phyloP scores from a whole-genome alignment of 2,113 vertebrate species.

The Cinclus cinclus region DNA sequence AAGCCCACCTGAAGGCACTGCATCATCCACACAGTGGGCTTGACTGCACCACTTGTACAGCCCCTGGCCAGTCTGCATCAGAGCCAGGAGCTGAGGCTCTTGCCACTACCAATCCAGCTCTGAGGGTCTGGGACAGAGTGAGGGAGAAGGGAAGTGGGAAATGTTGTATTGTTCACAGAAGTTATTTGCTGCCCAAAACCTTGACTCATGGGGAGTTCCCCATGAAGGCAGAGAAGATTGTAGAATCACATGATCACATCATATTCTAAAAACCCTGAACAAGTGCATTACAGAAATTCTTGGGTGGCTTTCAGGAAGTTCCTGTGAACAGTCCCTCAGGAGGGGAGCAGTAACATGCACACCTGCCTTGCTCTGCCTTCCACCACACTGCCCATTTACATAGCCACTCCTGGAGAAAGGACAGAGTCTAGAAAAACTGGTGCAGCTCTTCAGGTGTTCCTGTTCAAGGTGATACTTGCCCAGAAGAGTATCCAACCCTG shows the following conservation, averaged over 20 bases:
- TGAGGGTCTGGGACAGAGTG: background rate
- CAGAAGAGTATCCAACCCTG: background rate
- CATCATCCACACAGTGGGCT: background rate
- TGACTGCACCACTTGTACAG: background rate
- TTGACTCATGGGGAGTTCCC: background rate
- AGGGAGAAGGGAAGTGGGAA: background rate
- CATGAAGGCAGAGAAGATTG: background rate
- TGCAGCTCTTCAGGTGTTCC: background rate
- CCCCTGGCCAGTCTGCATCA: background rate
- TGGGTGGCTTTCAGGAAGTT: background rate
- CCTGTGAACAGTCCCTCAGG: background rate
- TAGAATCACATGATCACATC: background rate
- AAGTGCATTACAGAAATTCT: background rate
- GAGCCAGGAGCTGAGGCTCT: background rate
- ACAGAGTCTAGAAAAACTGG: background rate
- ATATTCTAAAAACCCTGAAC: background rate
- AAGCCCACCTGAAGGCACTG: background rate
- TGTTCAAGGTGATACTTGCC: background rate
- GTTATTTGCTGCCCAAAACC: background rate
- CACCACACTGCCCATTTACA: background rate
- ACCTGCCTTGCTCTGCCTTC: background rate
- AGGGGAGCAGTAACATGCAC: background rate
- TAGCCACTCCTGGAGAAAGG: background rate
- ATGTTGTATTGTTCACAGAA: background rate
- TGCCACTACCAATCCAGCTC: background rate